Conservation (phyloP, 2,113 vertebrate genomes). For the Rhagologus leucostigma region DNA sequence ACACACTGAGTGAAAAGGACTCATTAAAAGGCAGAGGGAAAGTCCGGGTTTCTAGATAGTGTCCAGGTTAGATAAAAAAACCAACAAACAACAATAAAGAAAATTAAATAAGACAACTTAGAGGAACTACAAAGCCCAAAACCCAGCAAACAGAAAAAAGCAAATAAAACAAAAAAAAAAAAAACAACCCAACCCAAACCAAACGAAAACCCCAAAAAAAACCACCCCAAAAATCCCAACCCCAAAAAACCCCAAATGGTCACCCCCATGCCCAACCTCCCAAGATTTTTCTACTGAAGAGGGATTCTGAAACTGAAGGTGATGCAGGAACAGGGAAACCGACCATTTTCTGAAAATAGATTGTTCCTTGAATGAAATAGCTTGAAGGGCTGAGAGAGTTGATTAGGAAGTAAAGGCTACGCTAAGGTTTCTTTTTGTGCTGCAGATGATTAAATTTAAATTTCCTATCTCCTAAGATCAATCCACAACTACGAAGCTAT, state of each 20-base stretch:
- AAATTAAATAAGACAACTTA: background rate
- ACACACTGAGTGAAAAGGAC: background rate
- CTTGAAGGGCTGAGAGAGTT: background rate
- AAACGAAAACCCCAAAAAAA: background rate
- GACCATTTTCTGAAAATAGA: background rate
- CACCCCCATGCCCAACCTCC: fast-evolving
- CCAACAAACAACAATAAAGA: background rate
- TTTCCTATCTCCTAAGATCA: background rate
- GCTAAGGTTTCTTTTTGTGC: background rate
- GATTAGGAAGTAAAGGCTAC: background rate
- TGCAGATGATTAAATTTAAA: background rate
- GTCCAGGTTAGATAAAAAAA: background rate
- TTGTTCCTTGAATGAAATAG: background rate
- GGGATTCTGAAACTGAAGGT: background rate
- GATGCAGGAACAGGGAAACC: background rate
- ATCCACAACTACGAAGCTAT: background rate
- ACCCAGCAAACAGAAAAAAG: background rate
- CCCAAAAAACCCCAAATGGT: background rate
- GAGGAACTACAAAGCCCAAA: background rate
- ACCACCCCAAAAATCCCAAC: no score
- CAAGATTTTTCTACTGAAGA: background rate
- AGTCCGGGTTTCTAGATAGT: background rate
- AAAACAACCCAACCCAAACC: background rate
- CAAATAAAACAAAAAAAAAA: background rate
- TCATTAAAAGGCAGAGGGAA: background rate